Evolutionary conservation across 1,140 invertebrate genomes (phyloP).

Genomic region (Gonatopus flavifemur): DNA sequence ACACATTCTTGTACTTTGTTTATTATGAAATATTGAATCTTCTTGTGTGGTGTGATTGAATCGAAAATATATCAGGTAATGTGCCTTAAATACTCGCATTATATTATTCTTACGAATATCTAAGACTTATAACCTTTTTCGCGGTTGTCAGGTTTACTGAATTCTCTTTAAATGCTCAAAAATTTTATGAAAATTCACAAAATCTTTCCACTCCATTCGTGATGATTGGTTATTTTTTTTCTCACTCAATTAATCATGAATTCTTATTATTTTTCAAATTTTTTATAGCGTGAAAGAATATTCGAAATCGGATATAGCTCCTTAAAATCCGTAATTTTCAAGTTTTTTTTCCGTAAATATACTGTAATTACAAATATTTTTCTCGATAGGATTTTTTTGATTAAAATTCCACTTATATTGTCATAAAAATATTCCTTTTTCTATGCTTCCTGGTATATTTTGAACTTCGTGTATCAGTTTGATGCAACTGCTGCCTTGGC

Average conservation of each 20-base stretch:
- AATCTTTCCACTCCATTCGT: no score
- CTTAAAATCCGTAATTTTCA: background rate
- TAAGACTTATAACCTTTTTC: slow-evolving; percentile 31
- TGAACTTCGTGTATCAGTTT: slow-evolving; percentile 12
- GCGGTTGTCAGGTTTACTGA: slow-evolving; percentile 22
- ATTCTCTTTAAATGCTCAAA: slow-evolving; percentile 17
- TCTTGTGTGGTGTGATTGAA: slow-evolving; percentile 23
- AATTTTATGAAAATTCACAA: background rate
- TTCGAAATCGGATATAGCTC: slow-evolving; percentile 3
- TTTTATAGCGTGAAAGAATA: background rate
- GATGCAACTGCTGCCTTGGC: slow-evolving; percentile 14
- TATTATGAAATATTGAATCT: slow-evolving; percentile 28
- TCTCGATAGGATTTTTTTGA: background rate
- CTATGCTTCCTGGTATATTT: slow-evolving; percentile 14
- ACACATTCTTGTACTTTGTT: slow-evolving; percentile 31
- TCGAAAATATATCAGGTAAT: slow-evolving; percentile 28
- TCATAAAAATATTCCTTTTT: slow-evolving; percentile 13
- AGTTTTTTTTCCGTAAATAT: background rate
- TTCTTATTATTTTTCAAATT: slow-evolving; percentile 5
- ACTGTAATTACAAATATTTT: background rate
- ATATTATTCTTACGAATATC: slow-evolving; percentile 16
- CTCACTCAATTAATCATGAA: background rate
- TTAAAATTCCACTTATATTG: background rate
- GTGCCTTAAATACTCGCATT: slow-evolving; percentile 5
- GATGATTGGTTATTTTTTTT: background rate